phyloP scores from a whole-genome alignment of 1,140 invertebrate genomes.

The Triops cancriformis region DNA sequence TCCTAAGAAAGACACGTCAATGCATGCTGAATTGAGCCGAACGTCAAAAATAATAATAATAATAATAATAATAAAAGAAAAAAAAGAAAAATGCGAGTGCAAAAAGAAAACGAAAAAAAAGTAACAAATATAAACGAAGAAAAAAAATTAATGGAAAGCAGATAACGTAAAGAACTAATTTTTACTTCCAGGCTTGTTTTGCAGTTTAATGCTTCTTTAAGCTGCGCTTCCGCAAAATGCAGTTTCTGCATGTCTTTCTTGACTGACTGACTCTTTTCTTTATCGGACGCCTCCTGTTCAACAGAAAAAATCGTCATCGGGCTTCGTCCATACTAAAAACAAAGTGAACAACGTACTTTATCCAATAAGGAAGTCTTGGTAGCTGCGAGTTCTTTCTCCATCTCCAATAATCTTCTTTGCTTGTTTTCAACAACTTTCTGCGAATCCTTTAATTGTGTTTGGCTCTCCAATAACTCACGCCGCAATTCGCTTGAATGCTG shows the following conservation, averaged over 20 bases:
- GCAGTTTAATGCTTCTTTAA: not conserved
- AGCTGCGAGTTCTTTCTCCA: not conserved
- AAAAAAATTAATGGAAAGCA: no score
- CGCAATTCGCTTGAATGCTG: not conserved
- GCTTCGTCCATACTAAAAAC: not conserved
- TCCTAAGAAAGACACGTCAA: not conserved
- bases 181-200: not conserved
- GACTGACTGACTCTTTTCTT: not conserved
- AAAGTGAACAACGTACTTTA: not conserved
- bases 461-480: not conserved
- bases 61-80: no score
- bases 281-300: not conserved
- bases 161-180: no score
- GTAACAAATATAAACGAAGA: no score
- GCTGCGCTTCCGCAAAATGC: not conserved
- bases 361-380: not conserved
- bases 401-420: not conserved
- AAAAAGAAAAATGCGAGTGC: no score
- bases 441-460: not conserved
- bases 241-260: slow-evolving; percentile 6
- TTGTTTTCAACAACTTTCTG: not conserved
- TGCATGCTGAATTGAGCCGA: no score
- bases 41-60: no score
- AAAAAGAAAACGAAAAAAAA: no score
- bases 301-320: not conserved